phyloP scores from a whole-genome alignment of 2,797 vertebrate species.

The Pseudochirops corinnae region DNA sequence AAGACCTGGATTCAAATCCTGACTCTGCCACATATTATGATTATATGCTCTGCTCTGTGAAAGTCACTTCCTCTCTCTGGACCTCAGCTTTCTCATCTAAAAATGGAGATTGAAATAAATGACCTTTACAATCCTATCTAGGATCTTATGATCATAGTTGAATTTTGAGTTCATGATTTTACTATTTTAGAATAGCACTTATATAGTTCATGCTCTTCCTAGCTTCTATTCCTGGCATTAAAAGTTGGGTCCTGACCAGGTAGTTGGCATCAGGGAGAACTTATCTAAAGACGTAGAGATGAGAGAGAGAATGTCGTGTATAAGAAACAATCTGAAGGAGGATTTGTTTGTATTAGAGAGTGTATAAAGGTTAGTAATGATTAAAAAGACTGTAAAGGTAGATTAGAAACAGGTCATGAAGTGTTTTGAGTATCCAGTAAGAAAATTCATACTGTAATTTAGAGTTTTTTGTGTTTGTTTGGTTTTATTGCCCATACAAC shows the following conservation, averaged over 20 bases:
- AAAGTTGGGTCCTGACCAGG: not conserved
- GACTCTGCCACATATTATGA: not conserved
- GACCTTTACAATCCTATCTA: not conserved
- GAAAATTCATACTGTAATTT: no score
- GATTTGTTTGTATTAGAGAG: not conserved
- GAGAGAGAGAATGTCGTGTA: not conserved
- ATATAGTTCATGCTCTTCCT: not conserved
- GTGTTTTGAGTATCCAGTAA: no score
- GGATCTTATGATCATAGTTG: not conserved
- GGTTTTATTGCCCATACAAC: not conserved
- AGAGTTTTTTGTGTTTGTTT: no score
- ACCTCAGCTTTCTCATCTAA: not conserved
- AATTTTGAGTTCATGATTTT: not conserved
- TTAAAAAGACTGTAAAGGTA: not conserved
- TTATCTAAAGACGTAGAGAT: not conserved
- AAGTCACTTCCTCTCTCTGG: not conserved
- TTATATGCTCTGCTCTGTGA: not conserved
- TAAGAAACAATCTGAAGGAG: not conserved
- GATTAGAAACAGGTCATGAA: not conserved
- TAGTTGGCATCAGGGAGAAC: not conserved
- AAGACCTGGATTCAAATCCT: not conserved
- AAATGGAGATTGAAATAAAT: not conserved
- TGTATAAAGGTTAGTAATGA: not conserved
- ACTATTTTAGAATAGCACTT: not conserved
- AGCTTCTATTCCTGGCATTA: not conserved